A percentile compares a stretch with the other conserved stretches of the same genome.
Conservation (phyloP, 2,113 vertebrate genomes). For the Sinocyclocheilus maitianheensis region DNA sequence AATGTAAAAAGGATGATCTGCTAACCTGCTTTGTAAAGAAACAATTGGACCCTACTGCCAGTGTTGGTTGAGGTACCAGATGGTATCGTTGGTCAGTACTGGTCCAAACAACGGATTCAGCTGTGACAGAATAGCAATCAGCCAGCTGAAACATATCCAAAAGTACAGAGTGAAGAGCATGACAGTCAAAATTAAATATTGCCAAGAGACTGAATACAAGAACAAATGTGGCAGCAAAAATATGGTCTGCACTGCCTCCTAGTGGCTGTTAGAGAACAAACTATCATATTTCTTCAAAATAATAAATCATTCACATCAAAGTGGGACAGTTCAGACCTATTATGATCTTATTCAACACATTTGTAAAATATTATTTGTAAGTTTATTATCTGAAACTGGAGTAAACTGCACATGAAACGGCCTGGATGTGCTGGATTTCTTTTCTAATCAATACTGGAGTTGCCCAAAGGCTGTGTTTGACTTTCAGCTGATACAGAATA, state of each 20-base stretch:
- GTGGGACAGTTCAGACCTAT: background rate
- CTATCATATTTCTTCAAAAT: background rate
- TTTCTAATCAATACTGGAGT: constrained; percentile 25
- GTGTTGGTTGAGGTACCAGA: constrained; percentile 87
- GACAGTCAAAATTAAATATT: background rate
- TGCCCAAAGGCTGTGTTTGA: constrained; percentile 43
- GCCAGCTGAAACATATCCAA: constrained; percentile 77
- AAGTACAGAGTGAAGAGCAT: background rate
- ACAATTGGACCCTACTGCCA: constrained; percentile 77
- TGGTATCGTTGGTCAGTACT: constrained; percentile 80
- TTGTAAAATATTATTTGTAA: background rate
- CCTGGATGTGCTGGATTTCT: background rate
- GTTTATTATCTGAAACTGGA: background rate
- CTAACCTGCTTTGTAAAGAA: constrained; percentile 42
- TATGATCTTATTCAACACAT: background rate
- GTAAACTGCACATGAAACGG: background rate
- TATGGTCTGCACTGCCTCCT: background rate
- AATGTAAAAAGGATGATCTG: background rate
- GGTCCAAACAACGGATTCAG: constrained; percentile 96
- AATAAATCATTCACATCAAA: constrained; percentile 30
- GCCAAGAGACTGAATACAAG: background rate
- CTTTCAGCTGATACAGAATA: constrained; percentile 13
- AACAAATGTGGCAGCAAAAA: background rate
- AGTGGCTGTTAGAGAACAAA: constrained; percentile 8
- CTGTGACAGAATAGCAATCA: constrained; percentile 95